Evolutionary conservation across 2,888 invertebrate species (phyloP).

Genomic region (Patella pellucida): DNA sequence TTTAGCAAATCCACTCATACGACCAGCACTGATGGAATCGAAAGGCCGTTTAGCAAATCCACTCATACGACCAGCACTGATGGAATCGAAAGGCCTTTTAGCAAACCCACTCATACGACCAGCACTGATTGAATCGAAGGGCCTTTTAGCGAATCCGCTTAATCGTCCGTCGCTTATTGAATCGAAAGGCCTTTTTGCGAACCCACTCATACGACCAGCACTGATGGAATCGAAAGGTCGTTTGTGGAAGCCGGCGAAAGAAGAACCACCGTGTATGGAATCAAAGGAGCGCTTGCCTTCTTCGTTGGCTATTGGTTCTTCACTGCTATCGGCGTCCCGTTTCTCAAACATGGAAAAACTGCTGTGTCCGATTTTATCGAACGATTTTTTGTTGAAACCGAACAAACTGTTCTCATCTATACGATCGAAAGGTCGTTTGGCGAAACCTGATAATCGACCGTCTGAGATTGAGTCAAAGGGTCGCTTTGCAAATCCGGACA

Average conservation of each 20-base stretch:
- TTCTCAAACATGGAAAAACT: background rate
- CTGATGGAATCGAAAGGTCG: slow-evolving; percentile 23
- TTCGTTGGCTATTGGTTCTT: no score
- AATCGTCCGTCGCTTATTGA: slow-evolving; percentile 27
- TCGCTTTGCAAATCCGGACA: slow-evolving; percentile 27
- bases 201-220: slow-evolving; percentile 25
- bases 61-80: slow-evolving; percentile 21
- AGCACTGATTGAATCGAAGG: slow-evolving; percentile 28
- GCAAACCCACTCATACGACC: slow-evolving; percentile 30
- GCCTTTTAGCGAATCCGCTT: slow-evolving; percentile 31
- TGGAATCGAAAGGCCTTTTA: slow-evolving; percentile 31
- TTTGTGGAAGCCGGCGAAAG: slow-evolving; percentile 27
- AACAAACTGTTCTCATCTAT: slow-evolving; percentile 14
- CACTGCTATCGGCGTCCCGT: no score
- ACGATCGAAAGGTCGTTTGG: slow-evolving; percentile 26
- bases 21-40: slow-evolving; percentile 24
- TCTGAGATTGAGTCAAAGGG: slow-evolving; percentile 28
- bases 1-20: slow-evolving; percentile 28
- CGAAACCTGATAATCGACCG: slow-evolving; percentile 25
- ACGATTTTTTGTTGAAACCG: slow-evolving; percentile 12
- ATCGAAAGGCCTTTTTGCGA: slow-evolving; percentile 33
- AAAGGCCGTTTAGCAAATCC: slow-evolving; percentile 32
- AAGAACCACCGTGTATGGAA: slow-evolving; percentile 21
- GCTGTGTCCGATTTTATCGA: slow-evolving; percentile 17
- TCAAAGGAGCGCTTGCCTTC: slow-evolving; percentile 21